phyloP scores from a whole-genome alignment of 2,113 vertebrate species.

The Bambusicola thoracicus region DNA sequence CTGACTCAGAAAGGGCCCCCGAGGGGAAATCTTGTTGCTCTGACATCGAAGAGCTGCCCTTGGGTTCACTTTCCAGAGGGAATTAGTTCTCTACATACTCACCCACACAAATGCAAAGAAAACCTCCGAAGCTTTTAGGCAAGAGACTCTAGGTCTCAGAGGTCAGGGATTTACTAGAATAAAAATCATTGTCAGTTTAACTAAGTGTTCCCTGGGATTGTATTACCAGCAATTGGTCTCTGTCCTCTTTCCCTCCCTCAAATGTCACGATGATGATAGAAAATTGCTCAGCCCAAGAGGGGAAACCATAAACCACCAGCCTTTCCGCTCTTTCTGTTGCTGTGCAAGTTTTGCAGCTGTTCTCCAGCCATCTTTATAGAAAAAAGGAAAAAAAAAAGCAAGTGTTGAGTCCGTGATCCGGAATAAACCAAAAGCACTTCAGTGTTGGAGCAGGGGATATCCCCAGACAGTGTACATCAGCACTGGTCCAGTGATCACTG shows the following conservation, averaged over 20 bases:
- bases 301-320: neutral
- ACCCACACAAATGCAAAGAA: constrained; percentile 11
- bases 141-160: neutral
- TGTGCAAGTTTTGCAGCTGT: neutral
- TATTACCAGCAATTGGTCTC: neutral
- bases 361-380: neutral
- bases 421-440: neutral
- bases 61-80: constrained; percentile 20
- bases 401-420: neutral
- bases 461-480: neutral
- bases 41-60: constrained; percentile 25
- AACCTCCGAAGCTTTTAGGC: constrained; percentile 23
- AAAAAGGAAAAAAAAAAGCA: neutral
- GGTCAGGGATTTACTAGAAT: constrained; percentile 49
- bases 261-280: neutral
- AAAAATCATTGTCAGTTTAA: constrained; percentile 47
- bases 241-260: neutral
- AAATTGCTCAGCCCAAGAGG: neutral
- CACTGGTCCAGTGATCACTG: neutral
- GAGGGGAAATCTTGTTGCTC: neutral
- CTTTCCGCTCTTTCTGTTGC: neutral
- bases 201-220: constrained; percentile 33
- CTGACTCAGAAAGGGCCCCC: neutral
- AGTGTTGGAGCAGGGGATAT: neutral
- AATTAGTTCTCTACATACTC: constrained; percentile 10